Evolutionary conservation across 2,113 vertebrate genomes (phyloP).

Genomic region (Thymallus thymallus): DNA sequence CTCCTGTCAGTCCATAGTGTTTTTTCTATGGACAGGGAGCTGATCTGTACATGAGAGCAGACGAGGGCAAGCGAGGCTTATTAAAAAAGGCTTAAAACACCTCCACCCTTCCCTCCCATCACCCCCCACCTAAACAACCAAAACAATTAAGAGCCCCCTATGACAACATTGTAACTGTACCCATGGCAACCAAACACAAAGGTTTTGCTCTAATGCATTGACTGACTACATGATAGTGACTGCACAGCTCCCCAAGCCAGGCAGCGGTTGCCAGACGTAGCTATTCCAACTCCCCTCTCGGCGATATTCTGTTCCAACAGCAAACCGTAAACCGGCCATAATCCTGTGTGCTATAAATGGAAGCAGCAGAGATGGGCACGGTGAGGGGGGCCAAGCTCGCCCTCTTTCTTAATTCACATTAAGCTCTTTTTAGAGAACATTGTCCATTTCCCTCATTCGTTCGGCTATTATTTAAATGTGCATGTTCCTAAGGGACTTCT

Average conservation of each 20-base stretch:
- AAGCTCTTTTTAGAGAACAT: slow-evolving; percentile 34
- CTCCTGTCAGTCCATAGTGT: slow-evolving; percentile 28
- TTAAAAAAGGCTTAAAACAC: slow-evolving; percentile 30
- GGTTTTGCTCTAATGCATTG: slow-evolving; percentile 26
- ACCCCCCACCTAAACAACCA: slow-evolving; percentile 47
- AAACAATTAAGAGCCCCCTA: slow-evolving; percentile 37
- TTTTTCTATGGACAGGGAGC: slow-evolving; percentile 28
- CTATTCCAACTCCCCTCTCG: slow-evolving; percentile 46
- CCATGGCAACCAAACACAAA: slow-evolving; percentile 60
- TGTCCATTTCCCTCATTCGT: slow-evolving; percentile 31
- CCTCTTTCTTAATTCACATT: slow-evolving; percentile 47
- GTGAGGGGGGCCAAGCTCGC: slow-evolving; percentile 38
- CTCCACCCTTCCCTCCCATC: slow-evolving; percentile 33
- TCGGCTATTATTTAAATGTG: slow-evolving; percentile 58
- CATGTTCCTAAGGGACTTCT: slow-evolving; percentile 49
- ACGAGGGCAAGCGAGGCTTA: slow-evolving; percentile 14
- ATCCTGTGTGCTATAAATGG: slow-evolving; percentile 41
- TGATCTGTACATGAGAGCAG: slow-evolving; percentile 38
- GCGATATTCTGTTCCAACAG: slow-evolving; percentile 55
- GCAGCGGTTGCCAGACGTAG: slow-evolving; percentile 42
- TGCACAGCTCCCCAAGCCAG: slow-evolving; percentile 41
- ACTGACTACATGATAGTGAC: slow-evolving; percentile 44
- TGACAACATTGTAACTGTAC: slow-evolving; percentile 46
- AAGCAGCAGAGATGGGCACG: slow-evolving; percentile 40
- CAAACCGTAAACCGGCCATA: slow-evolving; percentile 56